Evolutionary conservation across 2,797 vertebrate species (phyloP).

Genomic region (Lates japonicus): DNA sequence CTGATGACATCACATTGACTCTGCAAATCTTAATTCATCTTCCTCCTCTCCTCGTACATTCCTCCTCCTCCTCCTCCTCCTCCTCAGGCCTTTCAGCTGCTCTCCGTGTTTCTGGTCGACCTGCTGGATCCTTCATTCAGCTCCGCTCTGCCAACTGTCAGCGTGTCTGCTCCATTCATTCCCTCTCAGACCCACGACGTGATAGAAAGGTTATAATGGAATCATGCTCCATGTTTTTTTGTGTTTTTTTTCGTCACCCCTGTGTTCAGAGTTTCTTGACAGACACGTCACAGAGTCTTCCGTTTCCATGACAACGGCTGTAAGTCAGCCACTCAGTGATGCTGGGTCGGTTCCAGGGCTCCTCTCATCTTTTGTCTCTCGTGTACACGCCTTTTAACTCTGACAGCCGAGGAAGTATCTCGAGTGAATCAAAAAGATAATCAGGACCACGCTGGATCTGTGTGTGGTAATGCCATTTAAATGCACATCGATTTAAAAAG

Average conservation of each 20-base stretch:
- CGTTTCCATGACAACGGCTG: slow-evolving; percentile 43
- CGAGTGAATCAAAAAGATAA: slow-evolving; percentile 14
- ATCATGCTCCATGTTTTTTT: slow-evolving; percentile 3
- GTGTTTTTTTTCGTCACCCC: not conserved
- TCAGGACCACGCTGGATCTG: not conserved
- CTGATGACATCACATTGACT: not conserved
- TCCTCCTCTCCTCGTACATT: not conserved
- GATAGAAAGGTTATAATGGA: slow-evolving; percentile 38
- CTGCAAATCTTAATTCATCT: not conserved
- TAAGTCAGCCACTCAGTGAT: slow-evolving; percentile 20
- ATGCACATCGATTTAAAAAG: not conserved
- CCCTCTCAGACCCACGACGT: not conserved
- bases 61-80: not conserved
- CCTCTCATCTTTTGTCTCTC: slow-evolving; percentile 43
- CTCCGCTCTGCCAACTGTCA: slow-evolving; percentile 9
- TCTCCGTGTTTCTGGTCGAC: not conserved
- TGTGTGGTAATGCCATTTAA: not conserved
- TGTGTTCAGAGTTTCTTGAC: slow-evolving; percentile 5
- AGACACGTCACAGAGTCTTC: slow-evolving; percentile 18
- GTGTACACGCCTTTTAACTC: slow-evolving; percentile 15
- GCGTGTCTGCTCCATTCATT: not conserved
- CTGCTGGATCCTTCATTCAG: slow-evolving; percentile 16
- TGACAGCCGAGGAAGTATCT: slow-evolving; percentile 11
- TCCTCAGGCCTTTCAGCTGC: not conserved
- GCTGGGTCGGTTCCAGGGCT: slow-evolving; percentile 9